These are phyloP conservation scores for Clarias laeviceps DNA, from an alignment of 2,797 vertebrate genomes.

Conservation along the genomic window DNA sequence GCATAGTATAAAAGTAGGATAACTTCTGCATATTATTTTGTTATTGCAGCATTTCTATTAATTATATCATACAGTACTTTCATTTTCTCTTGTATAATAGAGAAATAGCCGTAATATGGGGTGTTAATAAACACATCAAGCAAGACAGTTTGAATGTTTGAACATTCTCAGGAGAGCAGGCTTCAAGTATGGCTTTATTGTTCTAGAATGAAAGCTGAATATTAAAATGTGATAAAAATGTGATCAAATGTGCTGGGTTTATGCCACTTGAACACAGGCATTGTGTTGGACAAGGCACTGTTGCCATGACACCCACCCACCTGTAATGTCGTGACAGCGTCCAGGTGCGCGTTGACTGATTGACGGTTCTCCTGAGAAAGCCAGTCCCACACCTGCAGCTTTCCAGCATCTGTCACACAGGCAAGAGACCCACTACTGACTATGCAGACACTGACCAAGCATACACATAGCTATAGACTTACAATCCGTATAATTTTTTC, in stretches of 20 bases:
- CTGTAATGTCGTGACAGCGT: slow-evolving; percentile 79
- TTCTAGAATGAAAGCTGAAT: slow-evolving; percentile 23
- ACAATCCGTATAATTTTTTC: neutral
- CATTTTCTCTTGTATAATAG: neutral
- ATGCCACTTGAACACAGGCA: slow-evolving; percentile 46
- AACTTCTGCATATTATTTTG: neutral
- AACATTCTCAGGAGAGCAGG: slow-evolving; percentile 32
- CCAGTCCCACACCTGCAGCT: slow-evolving; percentile 83
- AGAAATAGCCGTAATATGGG: neutral
- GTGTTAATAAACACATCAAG: neutral
- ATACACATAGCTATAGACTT: neutral
- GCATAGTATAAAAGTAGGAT: neutral
- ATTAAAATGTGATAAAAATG: slow-evolving; percentile 38
- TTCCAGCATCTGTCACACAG: slow-evolving; percentile 76
- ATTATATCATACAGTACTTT: neutral
- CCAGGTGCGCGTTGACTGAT: slow-evolving; percentile 78
- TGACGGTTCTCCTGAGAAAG: slow-evolving; percentile 76
- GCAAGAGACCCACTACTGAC: slow-evolving; percentile 17
- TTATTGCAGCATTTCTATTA: no score
- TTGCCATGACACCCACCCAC: slow-evolving; percentile 68
- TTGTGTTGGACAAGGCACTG: slow-evolving; percentile 12
- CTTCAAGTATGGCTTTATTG: slow-evolving; percentile 32
- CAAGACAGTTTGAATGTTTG: neutral
- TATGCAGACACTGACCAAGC: slow-evolving; percentile 1
- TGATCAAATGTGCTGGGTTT: slow-evolving; percentile 37